Evolutionary conservation across 1,140 invertebrate species (phyloP), one percentile per base, ranked within the genome.

Genomic region (Oryzaephilus surinamensis): DNA sequence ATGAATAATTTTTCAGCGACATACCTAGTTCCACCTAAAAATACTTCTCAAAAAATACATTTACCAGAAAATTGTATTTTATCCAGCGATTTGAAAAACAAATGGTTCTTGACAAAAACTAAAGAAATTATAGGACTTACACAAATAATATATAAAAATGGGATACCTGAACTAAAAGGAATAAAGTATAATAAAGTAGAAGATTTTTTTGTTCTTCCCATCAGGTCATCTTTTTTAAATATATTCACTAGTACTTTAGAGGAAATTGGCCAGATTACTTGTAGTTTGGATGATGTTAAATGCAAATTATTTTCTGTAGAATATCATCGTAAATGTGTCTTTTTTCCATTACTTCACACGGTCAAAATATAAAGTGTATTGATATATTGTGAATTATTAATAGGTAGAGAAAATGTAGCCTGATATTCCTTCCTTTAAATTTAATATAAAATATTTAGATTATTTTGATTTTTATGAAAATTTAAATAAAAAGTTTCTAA

Each of bases 301-400:
- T 35, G 16, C 23, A 35, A 35, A 26, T 14, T 35, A 11, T 18
- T 26, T 11, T 5, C 19, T 6, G 14, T 35, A 6, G 12, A 23
- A 20, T 1, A 35, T 24, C n/a, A 8, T 14, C 11, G 11, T n/a
- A 35, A 20, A 6, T 23, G 4, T 23, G 18, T 21, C 2, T 35
- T 35, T 21, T 13, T 35, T 13, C 33, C 33, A 7, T 15, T 35
- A 1, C 8, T 26, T 8, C 20, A 35, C 10, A 35, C 33, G 5
- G 7, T 35, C 0, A n/a, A 35, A 24, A n/a, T 1, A 24, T n/a
- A n/a, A n/a, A n/a, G 8, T 7, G 8, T 24, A n/a, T 24, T n/a
- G 8, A 24, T 10, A n/a, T 24, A 3, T 7, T 24, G 8, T 1
- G 8, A 24, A 24, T 7, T 24, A 24, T 24, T 21, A 6, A 6